Evolutionary conservation across 2,797 vertebrate genomes (phyloP), one percentile per base, ranked within the genome.

Genomic region (Rachycentron canadum): DNA sequence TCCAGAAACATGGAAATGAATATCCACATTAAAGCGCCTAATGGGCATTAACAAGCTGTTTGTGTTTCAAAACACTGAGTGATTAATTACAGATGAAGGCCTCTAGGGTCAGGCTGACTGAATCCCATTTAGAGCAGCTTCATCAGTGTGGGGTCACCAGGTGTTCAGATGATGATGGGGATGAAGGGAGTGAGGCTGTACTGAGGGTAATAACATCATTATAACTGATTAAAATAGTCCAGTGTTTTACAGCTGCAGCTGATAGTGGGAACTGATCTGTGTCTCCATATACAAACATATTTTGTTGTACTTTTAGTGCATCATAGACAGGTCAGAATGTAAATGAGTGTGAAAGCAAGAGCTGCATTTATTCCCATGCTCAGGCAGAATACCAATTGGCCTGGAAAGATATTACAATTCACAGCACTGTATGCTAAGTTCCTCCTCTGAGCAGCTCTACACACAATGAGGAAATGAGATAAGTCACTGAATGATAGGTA

Each of bases 331-430:
- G 43, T 73, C 43, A 61, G 62, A 73, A 77, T 85, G 72, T 57
- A 84, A 81, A 86, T 66, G 41, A 82, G 25, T 26, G 74, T 60
- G 76, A 81, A 52, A 84, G 71, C 25, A 41, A 58, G 71, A 78
- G 32, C 74, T 49, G 63, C 17, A 3, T 82, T 76, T 69, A 67
- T 73, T 73, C 69, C 14, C 73, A 6, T n/a, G 73, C 67, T 75
- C 57, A 25, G 36, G 23, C 70, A 59, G 89, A 88, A 91, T 90
- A 89, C 65, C 76, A 92, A 87, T 86, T 60, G 70, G 79, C 63
- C 53, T 34, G 59, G 30, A 38, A 66, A 73, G 65, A 76, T 79
- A 86, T 89, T 88, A 78, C 72, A 68, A 85, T 88, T 79, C 86
- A 78, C 34, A 69, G 69, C 79, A 34, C 25, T n/a, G 11, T 70